These are phyloP conservation scores for Apis laboriosa DNA, from an alignment of 1,140 invertebrate genomes.

Conservation along the genomic window DNA sequence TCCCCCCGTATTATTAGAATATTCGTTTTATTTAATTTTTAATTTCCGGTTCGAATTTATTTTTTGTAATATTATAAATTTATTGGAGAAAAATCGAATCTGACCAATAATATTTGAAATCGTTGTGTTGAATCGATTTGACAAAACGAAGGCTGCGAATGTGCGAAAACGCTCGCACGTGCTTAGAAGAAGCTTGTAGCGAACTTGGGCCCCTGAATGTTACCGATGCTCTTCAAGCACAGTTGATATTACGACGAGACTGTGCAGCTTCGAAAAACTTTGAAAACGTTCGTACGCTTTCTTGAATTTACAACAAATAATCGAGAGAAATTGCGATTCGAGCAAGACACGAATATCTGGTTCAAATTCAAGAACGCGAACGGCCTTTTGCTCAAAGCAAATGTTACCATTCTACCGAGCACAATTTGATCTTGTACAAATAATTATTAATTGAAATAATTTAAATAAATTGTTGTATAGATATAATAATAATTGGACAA, in stretches of 20 bases:
- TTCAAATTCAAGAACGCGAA: conserved; percentile 14
- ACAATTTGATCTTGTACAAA: conserved; percentile 54
- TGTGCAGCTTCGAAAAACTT: conserved; percentile 18
- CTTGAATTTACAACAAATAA: not conserved
- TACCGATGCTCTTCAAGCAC: conserved; percentile 32
- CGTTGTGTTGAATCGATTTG: not conserved
- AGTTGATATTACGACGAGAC: not conserved
- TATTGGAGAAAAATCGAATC: not conserved
- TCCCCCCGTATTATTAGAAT: not conserved
- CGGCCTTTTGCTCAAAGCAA: conserved; percentile 56
- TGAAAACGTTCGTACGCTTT: conserved; percentile 11
- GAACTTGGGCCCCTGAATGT: conserved; percentile 13
- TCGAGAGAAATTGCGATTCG: not conserved
- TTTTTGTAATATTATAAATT: not conserved
- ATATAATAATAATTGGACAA: not conserved
- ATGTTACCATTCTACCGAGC: conserved; percentile 56
- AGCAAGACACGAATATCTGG: not conserved
- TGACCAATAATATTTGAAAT: not conserved
- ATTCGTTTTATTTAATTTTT: not conserved
- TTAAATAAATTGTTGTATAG: not conserved
- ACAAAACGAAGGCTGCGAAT: not conserved
- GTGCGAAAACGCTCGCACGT: not conserved
- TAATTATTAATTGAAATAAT: not conserved
- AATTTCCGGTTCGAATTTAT: not conserved
- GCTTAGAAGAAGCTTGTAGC: not conserved